Conservation (phyloP, 2,797 vertebrate species). For the Ammospiza maritima region DNA sequence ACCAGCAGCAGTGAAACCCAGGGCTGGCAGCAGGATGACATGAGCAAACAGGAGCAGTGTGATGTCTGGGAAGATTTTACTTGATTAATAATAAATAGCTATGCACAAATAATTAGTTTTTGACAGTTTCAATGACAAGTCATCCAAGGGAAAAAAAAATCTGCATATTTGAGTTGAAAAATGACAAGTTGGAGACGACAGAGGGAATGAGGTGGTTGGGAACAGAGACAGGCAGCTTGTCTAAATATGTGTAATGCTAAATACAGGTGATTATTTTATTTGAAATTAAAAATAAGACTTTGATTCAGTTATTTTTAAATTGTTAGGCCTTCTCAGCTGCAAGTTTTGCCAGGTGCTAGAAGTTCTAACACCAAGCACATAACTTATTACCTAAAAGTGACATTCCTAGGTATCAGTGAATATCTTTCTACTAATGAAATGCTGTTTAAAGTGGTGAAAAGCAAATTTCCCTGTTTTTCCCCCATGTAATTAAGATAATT, state of each 20-base stretch:
- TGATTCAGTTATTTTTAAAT: slow-evolving; percentile 74
- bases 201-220: slow-evolving; percentile 27
- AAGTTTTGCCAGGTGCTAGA: slow-evolving; percentile 65
- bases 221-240: slow-evolving; percentile 76
- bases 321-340: slow-evolving; percentile 54
- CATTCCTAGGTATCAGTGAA: slow-evolving; percentile 23
- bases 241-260: slow-evolving; percentile 78
- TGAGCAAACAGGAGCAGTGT: background rate
- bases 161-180: slow-evolving; percentile 64
- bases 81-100: slow-evolving; percentile 69
- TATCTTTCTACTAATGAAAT: slow-evolving; percentile 53
- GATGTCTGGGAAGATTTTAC: slow-evolving; percentile 46
- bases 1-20: background rate
- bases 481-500: background rate
- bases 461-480: background rate
- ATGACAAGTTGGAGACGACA: slow-evolving; percentile 67
- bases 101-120: slow-evolving; percentile 70
- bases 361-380: slow-evolving; percentile 47
- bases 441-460: slow-evolving; percentile 17
- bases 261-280: slow-evolving; percentile 75
- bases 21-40: slow-evolving; percentile 52
- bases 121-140: slow-evolving; percentile 74
- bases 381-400: slow-evolving; percentile 58
- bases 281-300: slow-evolving; percentile 76
- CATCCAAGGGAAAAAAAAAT: background rate